Conservation (phyloP, 2,888 invertebrate genomes). For the Dendrolimus pini region DNA sequence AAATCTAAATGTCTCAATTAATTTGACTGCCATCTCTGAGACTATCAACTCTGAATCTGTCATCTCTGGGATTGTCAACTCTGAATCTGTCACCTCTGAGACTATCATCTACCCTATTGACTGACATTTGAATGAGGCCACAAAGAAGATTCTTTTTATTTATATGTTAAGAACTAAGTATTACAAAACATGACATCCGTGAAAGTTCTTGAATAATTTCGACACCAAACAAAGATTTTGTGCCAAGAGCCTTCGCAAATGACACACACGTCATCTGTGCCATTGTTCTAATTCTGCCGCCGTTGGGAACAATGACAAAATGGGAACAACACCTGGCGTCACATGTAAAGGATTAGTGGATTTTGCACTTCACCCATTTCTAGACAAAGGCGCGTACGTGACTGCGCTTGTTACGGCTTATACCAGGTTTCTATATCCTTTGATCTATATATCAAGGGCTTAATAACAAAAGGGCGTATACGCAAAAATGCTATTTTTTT, state of each 20-base stretch:
- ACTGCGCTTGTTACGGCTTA: too few relatives aligned
- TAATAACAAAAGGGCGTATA: too few relatives aligned
- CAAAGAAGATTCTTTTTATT: background rate
- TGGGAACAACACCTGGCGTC: background rate
- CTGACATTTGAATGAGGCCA: too few relatives aligned
- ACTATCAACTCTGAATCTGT: too few relatives aligned
- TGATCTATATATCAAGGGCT: too few relatives aligned
- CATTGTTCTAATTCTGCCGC: background rate
- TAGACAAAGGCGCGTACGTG: background rate
- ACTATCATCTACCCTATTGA: too few relatives aligned
- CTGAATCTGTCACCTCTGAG: too few relatives aligned
- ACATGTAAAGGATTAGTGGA: background rate
- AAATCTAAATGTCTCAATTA: too few relatives aligned
- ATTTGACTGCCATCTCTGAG: too few relatives aligned
- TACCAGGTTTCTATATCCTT: too few relatives aligned
- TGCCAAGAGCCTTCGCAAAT: background rate
- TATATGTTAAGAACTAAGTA: background rate
- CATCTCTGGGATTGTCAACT: too few relatives aligned
- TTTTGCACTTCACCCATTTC: background rate
- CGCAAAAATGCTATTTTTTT: too few relatives aligned
- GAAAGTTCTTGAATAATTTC: background rate
- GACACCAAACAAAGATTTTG: background rate
- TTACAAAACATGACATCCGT: background rate
- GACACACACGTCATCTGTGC: background rate
- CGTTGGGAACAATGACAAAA: background rate